These are phyloP conservation scores for Ladona fulva DNA, from an alignment of 1,140 invertebrate genomes.

Conservation along the genomic window DNA sequence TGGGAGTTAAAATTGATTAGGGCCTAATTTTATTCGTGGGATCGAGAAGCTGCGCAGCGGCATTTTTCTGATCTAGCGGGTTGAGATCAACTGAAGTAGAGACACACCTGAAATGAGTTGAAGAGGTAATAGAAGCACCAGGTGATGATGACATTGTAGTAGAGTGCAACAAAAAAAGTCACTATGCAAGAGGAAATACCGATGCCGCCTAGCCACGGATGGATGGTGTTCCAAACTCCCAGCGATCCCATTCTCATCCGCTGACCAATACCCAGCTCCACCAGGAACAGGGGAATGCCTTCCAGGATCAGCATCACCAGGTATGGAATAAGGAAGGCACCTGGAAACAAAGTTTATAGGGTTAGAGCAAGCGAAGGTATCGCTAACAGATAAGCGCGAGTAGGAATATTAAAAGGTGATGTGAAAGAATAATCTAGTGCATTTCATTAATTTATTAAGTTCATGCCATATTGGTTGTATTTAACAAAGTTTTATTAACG, in stretches of 20 bases:
- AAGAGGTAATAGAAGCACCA: conserved; percentile 97
- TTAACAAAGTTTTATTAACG: too few relatives aligned
- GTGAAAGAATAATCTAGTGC: too few relatives aligned
- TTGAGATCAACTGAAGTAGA: background rate
- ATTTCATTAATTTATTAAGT: too few relatives aligned
- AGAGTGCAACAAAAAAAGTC: conserved; percentile 83
- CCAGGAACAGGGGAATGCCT: conserved; percentile 85
- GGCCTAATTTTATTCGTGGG: too few relatives aligned
- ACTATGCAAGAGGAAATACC: conserved; percentile 86
- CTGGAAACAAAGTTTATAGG: conserved; percentile 43
- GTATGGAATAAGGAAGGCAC: conserved; percentile 95
- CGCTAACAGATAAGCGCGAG: too few relatives aligned
- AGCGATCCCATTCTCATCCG: conserved; percentile 78
- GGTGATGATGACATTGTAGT: conserved; percentile 97
- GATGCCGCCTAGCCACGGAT: conserved; percentile 84
- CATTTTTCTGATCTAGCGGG: too few relatives aligned
- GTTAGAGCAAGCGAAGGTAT: too few relatives aligned
- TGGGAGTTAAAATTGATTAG: too few relatives aligned
- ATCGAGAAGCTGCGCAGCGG: too few relatives aligned
- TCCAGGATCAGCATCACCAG: conserved; percentile 86
- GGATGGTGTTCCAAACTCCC: conserved; percentile 89
- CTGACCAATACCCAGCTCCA: conserved; percentile 90
- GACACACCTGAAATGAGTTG: conserved; percentile 71
- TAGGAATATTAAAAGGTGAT: too few relatives aligned
- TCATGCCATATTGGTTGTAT: too few relatives aligned